Conservation (phyloP, 1,140 invertebrate species). For the Plodia interpunctella region DNA sequence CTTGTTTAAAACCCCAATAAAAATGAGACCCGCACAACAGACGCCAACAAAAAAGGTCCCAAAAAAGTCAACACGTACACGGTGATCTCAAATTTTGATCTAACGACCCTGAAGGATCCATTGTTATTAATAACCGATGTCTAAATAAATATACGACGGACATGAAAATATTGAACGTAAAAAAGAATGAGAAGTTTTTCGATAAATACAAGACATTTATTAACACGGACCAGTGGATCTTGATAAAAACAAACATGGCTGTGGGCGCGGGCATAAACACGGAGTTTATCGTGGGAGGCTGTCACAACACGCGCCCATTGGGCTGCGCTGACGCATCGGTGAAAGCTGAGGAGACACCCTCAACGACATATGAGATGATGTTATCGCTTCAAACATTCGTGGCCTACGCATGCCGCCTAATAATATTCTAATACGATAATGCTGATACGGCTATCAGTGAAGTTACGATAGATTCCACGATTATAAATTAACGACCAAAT, state of each 20-base stretch:
- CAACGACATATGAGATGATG: slow-evolving; percentile 48
- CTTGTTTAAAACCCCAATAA: slow-evolving; percentile 55
- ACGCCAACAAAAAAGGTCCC: slow-evolving; percentile 55
- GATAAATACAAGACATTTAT: slow-evolving; percentile 71
- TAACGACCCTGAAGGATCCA: slow-evolving; percentile 65
- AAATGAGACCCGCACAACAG: slow-evolving; percentile 58
- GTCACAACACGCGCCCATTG: slow-evolving; percentile 68
- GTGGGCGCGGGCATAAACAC: slow-evolving; percentile 67
- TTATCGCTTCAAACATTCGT: slow-evolving; percentile 55
- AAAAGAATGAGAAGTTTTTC: slow-evolving; percentile 54
- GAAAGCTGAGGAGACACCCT: slow-evolving; percentile 66
- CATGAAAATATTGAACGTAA: slow-evolving; percentile 50
- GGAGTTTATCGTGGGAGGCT: slow-evolving; percentile 73
- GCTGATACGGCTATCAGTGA: neutral
- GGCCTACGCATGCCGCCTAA: slow-evolving; percentile 53
- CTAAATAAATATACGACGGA: slow-evolving; percentile 69
- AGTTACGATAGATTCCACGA: neutral
- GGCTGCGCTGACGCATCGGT: slow-evolving; percentile 54
- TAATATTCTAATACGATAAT: slow-evolving; percentile 5
- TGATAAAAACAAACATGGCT: slow-evolving; percentile 75
- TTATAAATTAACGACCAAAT: neutral
- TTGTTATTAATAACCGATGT: slow-evolving; percentile 75
- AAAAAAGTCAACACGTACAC: slow-evolving; percentile 57
- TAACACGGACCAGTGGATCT: slow-evolving; percentile 65
- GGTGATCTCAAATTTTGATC: slow-evolving; percentile 71